These are phyloP conservation scores for Candidula unifasciata DNA, from an alignment of 2,888 invertebrate species.

Conservation along the genomic window DNA sequence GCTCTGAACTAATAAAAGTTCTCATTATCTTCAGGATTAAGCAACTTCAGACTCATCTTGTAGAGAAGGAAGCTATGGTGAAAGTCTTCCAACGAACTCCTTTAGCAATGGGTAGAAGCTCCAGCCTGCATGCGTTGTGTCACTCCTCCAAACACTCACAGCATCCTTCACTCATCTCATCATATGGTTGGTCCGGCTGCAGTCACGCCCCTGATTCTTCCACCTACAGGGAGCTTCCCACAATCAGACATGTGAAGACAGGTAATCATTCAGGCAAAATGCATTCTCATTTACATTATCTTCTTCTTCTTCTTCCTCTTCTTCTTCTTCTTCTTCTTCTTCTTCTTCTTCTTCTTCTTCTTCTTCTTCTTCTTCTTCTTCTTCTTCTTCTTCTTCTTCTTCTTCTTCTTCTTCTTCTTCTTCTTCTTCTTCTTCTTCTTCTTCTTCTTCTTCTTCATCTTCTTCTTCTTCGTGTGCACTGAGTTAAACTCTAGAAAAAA, in stretches of 20 bases:
- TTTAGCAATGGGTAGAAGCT: slow-evolving; percentile 72
- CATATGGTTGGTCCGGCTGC: slow-evolving; percentile 47
- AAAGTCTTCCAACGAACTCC: slow-evolving; percentile 85
- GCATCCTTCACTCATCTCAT: slow-evolving; percentile 68
- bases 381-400: too few species aligned
- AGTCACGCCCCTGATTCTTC: not conserved
- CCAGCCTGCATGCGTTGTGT: slow-evolving; percentile 69
- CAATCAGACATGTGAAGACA: slow-evolving; percentile 68
- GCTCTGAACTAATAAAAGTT: not conserved
- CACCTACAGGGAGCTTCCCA: slow-evolving; percentile 57
- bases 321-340: not conserved
- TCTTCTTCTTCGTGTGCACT: too few species aligned
- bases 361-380: not conserved
- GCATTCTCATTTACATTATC: not conserved
- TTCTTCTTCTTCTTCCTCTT: not conserved
- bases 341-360: too few species aligned
- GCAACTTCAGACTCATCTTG: slow-evolving; percentile 90
- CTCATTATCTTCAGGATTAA: slow-evolving; percentile 81
- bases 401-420: too few species aligned
- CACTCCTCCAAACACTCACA: slow-evolving; percentile 75
- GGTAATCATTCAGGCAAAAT: slow-evolving; percentile 55
- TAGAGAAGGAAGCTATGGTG: slow-evolving; percentile 93
- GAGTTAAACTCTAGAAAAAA: too few species aligned
- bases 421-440: too few species aligned
- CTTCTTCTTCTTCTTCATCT: too few species aligned